Percentiles rank a stretch among this genome's conserved stretches.
These are phyloP conservation scores for Tylochromis polylepis DNA, from an alignment of 2,113 vertebrate species.

Conservation along the genomic window DNA sequence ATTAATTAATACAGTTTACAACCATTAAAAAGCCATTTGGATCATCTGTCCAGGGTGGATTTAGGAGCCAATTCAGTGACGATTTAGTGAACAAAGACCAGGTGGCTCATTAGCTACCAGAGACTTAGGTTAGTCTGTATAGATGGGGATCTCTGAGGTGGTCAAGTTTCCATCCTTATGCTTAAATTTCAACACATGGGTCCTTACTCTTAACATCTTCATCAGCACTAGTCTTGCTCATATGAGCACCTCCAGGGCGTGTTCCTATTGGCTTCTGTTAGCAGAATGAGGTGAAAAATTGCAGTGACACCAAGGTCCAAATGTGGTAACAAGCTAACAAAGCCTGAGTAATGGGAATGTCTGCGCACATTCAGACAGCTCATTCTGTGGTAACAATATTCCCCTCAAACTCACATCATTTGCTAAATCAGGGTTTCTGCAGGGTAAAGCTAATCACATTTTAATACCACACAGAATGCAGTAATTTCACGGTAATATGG, in stretches of 20 bases:
- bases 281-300: conserved; percentile 54
- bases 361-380: conserved; percentile 5
- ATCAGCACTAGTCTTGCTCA: conserved; percentile 28
- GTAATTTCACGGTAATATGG: neutral
- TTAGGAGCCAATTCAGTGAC: conserved; percentile 57
- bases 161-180: conserved; percentile 70
- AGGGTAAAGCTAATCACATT: neutral
- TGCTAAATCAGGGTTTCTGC: neutral
- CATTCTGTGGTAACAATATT: conserved; percentile 7
- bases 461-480: neutral
- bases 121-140: conserved; percentile 50
- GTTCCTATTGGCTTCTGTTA: conserved; percentile 15
- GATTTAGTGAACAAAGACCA: conserved; percentile 71
- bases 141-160: conserved; percentile 37
- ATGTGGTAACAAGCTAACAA: conserved; percentile 39
- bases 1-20: conserved; percentile 72
- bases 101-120: conserved; percentile 65
- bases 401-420: neutral
- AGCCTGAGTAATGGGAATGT: conserved; percentile 43
- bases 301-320: conserved; percentile 23
- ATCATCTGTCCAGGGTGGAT: conserved; percentile 62
- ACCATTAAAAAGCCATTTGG: conserved; percentile 61
- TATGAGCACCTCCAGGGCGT: conserved; percentile 40
- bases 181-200: conserved; percentile 70
- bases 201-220: conserved; percentile 52